Base-by-base conservation (phyloP, 2,797 vertebrate species). In the Pseudochirops corinnae region DNA sequence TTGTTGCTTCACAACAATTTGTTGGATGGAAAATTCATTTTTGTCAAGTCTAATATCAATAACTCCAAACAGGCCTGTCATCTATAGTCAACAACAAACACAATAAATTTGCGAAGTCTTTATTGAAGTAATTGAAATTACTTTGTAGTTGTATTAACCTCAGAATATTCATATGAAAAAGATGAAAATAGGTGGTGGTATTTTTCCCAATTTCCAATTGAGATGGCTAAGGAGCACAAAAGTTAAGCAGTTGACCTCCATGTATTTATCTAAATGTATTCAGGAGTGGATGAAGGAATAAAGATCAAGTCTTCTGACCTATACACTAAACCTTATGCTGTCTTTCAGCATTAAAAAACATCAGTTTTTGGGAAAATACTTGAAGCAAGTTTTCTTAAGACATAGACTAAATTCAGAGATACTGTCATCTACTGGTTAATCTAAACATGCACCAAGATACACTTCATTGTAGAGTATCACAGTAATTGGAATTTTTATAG, bases 381-480 rank as follows among this genome's bases (percentile, higher is more conserved):
- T 16, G 90, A 96, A 95, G 1, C 10, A 90, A 24, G 4, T 52
- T 60, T 92, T 90, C 53, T 46, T 26, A 13, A 28, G 21, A 28
- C 7, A 57, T 0, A 24, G 0, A 56, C 95, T 94, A 92, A 62
- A 96, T 95, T 98, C 97, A 98, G 96, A 97, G 91, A 96, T 46
- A 95, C 96, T 97, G 98, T 97, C 98, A 98, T 97, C 98, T 98
- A 97, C 95, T 57, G 97, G 92, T 93, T 29, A 52, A 92, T 21
- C 1, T 55, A 58, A 93, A 93, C 56, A 95, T 4, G 57, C 55
- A 39, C 53, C 31, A 92, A 52, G 21, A 90, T 50, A 57, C 91
- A 90, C 18, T 67, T n/a, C 12, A 24, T 39, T 74, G 33, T 39
- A 21, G 6, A 74, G 2, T 74, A 74, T 39, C 16, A 74, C 60